Conservation (phyloP, 2,888 invertebrate genomes). For the Allolobophora icterica region DNA sequence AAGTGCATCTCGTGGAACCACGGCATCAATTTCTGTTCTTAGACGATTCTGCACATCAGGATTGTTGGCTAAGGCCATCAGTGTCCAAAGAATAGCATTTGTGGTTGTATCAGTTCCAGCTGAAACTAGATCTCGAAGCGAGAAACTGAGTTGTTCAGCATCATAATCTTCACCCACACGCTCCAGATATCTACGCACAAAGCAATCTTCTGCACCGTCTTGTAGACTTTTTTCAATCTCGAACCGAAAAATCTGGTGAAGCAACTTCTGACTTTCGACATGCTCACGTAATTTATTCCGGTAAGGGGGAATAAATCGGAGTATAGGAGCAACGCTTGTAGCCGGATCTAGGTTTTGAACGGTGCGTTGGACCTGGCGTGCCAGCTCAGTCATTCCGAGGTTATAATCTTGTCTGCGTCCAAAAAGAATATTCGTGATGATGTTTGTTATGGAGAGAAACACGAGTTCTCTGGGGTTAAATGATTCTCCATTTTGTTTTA, state of each 20-base stretch:
- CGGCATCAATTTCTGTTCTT: background rate
- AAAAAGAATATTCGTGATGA: background rate
- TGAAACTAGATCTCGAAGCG: background rate
- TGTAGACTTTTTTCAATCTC: background rate
- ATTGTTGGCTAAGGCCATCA: background rate
- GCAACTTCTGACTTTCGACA: background rate
- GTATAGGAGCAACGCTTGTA: background rate
- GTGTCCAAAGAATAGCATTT: background rate
- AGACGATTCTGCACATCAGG: background rate
- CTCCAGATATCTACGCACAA: conserved; percentile 18
- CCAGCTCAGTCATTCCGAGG: background rate
- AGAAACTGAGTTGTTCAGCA: background rate
- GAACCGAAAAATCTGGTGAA: background rate
- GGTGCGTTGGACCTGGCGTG: background rate
- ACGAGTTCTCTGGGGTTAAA: background rate
- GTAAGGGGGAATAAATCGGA: background rate
- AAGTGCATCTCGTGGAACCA: background rate
- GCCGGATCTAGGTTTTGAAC: background rate
- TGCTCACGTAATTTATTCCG: background rate
- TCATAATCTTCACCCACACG: background rate
- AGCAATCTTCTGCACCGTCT: background rate
- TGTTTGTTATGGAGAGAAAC: background rate
- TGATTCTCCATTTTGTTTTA: background rate
- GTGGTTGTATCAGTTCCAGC: conserved; percentile 20
- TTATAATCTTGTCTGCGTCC: conserved; percentile 13